Conservation (phyloP, 2,888 invertebrate genomes). For the Melanostoma scalare region DNA sequence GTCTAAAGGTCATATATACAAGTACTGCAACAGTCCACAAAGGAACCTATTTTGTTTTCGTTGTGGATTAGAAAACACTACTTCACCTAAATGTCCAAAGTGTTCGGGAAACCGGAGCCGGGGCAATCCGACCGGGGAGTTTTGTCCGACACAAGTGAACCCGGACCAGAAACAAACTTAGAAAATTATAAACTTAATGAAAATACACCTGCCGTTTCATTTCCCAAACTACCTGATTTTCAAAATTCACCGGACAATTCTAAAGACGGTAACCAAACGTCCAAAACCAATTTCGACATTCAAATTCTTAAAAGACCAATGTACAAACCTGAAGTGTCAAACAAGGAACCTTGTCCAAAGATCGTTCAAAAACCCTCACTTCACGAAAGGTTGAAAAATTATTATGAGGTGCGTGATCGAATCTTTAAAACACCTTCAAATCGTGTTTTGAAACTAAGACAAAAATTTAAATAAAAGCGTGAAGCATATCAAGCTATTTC, state of each 20-base stretch:
- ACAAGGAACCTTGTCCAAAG: too few species aligned
- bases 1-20: conserved; percentile 1
- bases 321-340: neutral
- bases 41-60: conserved; percentile 1
- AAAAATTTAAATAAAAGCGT: neutral
- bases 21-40: conserved; percentile 4
- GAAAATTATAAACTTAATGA: neutral
- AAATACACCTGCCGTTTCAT: conserved; percentile 3
- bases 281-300: neutral
- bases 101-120: conserved; percentile 11
- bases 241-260: neutral
- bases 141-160: neutral
- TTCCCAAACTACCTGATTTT: neutral
- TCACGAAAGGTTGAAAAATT: neutral
- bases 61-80: conserved; percentile 5
- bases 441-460: too few species aligned
- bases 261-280: conserved; percentile 4
- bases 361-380: neutral
- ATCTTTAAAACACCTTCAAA: neutral
- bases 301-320: conserved; percentile 2
- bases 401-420: neutral
- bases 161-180: conserved; percentile 12
- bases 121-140: conserved; percentile 13
- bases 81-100: neutral
- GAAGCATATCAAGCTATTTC: neutral